These are phyloP conservation scores for Ectropis crepuscularia DNA, from an alignment of 2,888 invertebrate species.

Conservation along the genomic window DNA sequence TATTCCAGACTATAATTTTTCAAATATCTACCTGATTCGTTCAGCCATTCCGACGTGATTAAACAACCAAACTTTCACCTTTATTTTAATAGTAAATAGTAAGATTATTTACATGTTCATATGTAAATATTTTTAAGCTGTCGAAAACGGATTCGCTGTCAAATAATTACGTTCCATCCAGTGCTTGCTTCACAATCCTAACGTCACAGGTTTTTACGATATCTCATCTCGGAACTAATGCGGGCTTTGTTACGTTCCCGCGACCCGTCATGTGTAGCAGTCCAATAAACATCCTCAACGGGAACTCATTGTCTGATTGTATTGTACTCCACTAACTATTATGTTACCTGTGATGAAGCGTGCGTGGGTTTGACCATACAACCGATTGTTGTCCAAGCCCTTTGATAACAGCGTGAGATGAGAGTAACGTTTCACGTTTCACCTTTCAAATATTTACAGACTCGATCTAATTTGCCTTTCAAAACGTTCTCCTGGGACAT, in stretches of 20 bases:
- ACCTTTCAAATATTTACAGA: conserved; percentile 43
- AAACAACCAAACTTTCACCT: no score
- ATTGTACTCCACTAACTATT: conserved; percentile 44
- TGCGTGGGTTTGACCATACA: conserved; percentile 62
- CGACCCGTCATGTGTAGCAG: conserved; percentile 52
- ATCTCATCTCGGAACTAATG: conserved; percentile 58
- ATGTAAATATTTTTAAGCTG: no score
- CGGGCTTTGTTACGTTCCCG: conserved; percentile 55
- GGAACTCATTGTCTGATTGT: conserved; percentile 53
- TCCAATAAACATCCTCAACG: conserved; percentile 57
- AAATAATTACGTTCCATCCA: conserved; percentile 7
- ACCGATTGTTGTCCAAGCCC: conserved; percentile 45
- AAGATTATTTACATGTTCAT: no score
- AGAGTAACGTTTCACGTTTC: conserved; percentile 41
- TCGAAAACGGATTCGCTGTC: no score
- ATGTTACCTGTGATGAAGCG: conserved; percentile 43
- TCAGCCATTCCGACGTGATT: no score
- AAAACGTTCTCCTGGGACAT: conserved; percentile 26
- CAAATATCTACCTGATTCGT: no score
- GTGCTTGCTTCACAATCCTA: conserved; percentile 43
- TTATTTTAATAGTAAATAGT: no score
- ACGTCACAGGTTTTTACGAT: conserved; percentile 48
- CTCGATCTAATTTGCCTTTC: conserved; percentile 37
- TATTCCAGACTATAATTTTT: no score
- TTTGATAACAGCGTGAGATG: conserved; percentile 51